Conservation (phyloP, 2,888 invertebrate genomes). For the Athalia rosae region DNA sequence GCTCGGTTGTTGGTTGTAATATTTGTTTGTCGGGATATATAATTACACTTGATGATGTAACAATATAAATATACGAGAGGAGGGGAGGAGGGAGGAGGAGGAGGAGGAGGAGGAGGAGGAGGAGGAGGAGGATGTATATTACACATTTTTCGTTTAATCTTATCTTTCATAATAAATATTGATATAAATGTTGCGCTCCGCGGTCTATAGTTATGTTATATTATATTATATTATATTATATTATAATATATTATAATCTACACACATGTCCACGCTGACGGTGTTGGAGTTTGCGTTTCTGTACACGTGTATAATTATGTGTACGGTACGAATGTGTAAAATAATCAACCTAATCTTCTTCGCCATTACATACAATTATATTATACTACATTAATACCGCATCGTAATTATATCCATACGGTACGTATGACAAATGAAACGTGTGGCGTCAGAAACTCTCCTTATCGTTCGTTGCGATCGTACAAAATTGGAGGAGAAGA, state of each 20-base stretch:
- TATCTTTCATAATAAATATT: slow-evolving; percentile 71
- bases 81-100: slow-evolving; percentile 37
- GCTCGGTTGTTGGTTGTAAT: no score
- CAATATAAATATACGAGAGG: slow-evolving; percentile 65
- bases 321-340: slow-evolving; percentile 51
- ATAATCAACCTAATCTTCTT: slow-evolving; percentile 66
- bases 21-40: background rate
- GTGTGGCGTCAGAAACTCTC: no score
- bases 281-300: slow-evolving; percentile 52
- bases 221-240: background rate
- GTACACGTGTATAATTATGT: slow-evolving; percentile 46
- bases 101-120: background rate
- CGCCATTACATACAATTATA: background rate
- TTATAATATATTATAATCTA: no score
- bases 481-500: no score
- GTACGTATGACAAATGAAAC: no score
- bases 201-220: background rate
- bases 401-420: no score
- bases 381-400: background rate
- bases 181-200: slow-evolving; percentile 67
- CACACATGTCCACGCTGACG: background rate
- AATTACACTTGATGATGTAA: slow-evolving; percentile 61
- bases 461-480: no score
- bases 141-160: slow-evolving; percentile 60
- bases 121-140: background rate